Base-by-base conservation (phyloP, 1,140 invertebrate genomes). In the Homalodisca vitripennis region DNA sequence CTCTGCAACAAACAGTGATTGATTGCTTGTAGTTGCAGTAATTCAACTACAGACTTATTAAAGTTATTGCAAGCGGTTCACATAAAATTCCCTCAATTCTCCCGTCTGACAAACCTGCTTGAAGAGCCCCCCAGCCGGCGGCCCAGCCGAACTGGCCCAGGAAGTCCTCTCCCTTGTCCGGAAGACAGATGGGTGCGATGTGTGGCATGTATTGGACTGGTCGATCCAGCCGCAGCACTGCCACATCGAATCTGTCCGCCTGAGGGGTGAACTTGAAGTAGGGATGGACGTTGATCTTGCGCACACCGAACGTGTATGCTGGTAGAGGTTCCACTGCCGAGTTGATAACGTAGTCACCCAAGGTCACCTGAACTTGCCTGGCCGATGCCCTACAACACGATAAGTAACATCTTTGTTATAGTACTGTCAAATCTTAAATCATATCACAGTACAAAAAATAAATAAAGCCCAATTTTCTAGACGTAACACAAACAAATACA, bases 261-360 rank as follows among this genome's bases (percentile, higher is more conserved):
- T 77, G 93, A 0, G 95, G 95, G 0, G 95, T 97, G 75, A 97
- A 97, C 79, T 96, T 95, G 81, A 97, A 97, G 75, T 94, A 92
- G 0, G 95, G 95, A 81, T 97, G 95, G 1, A 97, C 92, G 79
- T 92, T 85, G 46, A 97, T 96, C 71, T 91, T 87, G 20, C 90
- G 83, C 1, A 96, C 94, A 1, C 93, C 92, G 76, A 95, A 95
- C 0, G 92, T 94, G 76, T 95, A 94, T 0, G 93, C 93, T 0
- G 92, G 93, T 53, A 96, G 78, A 0, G 92, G 91, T 80, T 97
- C 95, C 0, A 91, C 88, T 0, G 94, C 92, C 0, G 93, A 95
- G 81, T 97, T 96, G 71, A 97, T 93, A 34, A 96, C 92, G 78
- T 97, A 97, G 80, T 97, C 94, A 2, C 94, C 94, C 6, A 97